A percentile compares a stretch with the other conserved stretches of the same genome.
Evolutionary conservation across 1,140 invertebrate genomes (phyloP).

Genomic region (Phthorimaea operculella): DNA sequence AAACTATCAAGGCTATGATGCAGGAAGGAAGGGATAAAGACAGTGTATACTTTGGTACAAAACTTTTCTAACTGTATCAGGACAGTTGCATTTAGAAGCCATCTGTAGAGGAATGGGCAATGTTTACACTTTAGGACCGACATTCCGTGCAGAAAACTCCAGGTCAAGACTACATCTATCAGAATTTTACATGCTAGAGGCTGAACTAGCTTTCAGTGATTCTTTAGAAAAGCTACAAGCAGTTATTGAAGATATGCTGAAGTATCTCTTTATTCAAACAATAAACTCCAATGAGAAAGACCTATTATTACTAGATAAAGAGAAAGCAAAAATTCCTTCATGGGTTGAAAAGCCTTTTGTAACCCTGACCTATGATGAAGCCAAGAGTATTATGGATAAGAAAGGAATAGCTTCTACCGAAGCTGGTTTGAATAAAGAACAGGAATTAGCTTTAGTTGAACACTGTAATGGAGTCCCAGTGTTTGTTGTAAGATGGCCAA

Average conservation of each 20-base stretch:
- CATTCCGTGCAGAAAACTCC: slow-evolving; percentile 94
- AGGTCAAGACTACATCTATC: slow-evolving; percentile 88
- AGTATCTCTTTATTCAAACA: slow-evolving; percentile 71
- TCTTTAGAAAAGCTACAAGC: slow-evolving; percentile 74
- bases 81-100: slow-evolving; percentile 95
- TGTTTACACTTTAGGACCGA: slow-evolving; percentile 93
- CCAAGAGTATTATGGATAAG: slow-evolving; percentile 73
- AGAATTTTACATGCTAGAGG: slow-evolving; percentile 98
- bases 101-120: slow-evolving; percentile 80
- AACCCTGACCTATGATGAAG: slow-evolving; percentile 82
- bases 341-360: slow-evolving; percentile 77
- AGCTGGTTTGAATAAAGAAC: slow-evolving; percentile 80
- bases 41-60: slow-evolving; percentile 79
- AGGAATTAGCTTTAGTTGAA: slow-evolving; percentile 87
- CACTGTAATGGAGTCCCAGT: slow-evolving; percentile 80
- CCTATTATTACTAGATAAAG: slow-evolving; percentile 68
- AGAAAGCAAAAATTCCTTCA: slow-evolving; percentile 42
- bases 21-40: slow-evolving; percentile 64
- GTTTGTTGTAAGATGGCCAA: slow-evolving; percentile 92
- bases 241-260: slow-evolving; percentile 80
- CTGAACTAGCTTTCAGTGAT: slow-evolving; percentile 88
- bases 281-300: slow-evolving; percentile 73
- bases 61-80: slow-evolving; percentile 91
- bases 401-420: slow-evolving; percentile 65
- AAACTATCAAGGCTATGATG: slow-evolving; percentile 73